phyloP scores from a whole-genome alignment of 1,140 invertebrate genomes.

The Periplaneta americana region DNA sequence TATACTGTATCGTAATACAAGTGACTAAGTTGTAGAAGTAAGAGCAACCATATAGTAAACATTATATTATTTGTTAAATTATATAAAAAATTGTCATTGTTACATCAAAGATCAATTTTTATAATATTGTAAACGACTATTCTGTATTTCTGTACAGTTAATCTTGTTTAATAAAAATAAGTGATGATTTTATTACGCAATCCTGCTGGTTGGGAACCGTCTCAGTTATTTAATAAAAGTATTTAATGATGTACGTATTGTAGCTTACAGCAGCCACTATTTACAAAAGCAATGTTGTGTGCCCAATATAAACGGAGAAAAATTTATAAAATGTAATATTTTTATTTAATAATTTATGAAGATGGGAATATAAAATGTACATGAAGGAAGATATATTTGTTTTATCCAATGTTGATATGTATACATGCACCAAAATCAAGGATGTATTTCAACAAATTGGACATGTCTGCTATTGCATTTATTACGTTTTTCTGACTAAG shows the following conservation, averaged over 20 bases:
- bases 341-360: not conserved
- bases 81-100: too few species aligned
- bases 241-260: not conserved
- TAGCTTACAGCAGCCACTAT: not conserved
- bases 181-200: not conserved
- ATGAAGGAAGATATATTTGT: not conserved
- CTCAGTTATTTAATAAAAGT: not conserved
- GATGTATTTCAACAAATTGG: not conserved
- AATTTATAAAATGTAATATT: not conserved
- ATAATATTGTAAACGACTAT: too few species aligned
- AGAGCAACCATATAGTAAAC: too few species aligned
- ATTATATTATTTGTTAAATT: too few species aligned
- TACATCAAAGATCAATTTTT: too few species aligned
- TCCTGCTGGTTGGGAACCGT: not conserved
- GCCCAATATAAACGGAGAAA: too few species aligned
- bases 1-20: too few species aligned
- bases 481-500: not conserved
- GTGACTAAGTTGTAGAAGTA: too few species aligned
- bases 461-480: not conserved
- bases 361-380: not conserved
- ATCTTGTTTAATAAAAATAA: not conserved
- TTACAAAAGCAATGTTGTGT: not conserved
- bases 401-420: not conserved
- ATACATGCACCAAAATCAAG: not conserved
- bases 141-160: not conserved